These are phyloP conservation scores for Diorhabda carinulata DNA, from an alignment of 1,140 invertebrate genomes.

Conservation along the genomic window DNA sequence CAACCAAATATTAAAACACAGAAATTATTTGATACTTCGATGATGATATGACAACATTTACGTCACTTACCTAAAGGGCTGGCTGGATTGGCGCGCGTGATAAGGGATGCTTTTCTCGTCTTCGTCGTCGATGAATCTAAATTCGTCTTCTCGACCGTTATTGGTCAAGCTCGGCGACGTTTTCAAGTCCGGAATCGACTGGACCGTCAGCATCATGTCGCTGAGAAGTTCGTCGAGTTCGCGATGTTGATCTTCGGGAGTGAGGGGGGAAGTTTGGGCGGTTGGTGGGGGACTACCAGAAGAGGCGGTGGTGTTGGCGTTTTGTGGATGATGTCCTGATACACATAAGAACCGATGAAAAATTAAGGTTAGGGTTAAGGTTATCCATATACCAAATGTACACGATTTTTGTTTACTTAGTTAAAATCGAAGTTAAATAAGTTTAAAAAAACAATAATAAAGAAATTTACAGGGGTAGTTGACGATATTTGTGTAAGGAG, in stretches of 20 bases:
- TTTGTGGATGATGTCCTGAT: slow-evolving; percentile 47
- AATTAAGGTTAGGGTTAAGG: background rate
- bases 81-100: slow-evolving; percentile 74
- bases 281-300: slow-evolving; percentile 43
- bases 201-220: slow-evolving; percentile 78
- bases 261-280: slow-evolving; percentile 45
- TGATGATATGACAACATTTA: too few species aligned
- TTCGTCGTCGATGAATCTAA: slow-evolving; percentile 47
- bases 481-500: too few species aligned
- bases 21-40: too few species aligned
- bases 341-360: slow-evolving; percentile 9
- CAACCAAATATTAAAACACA: too few species aligned
- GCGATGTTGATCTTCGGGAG: slow-evolving; percentile 51
- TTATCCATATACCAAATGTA: background rate
- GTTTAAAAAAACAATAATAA: background rate
- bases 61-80: slow-evolving; percentile 57
- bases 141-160: slow-evolving; percentile 43
- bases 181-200: slow-evolving; percentile 65
- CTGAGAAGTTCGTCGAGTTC: slow-evolving; percentile 71
- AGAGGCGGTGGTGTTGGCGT: slow-evolving; percentile 47
- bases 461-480: background rate
- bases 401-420: too few species aligned
- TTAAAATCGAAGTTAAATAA: background rate
- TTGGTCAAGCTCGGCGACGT: slow-evolving; percentile 46
- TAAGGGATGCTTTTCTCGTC: slow-evolving; percentile 68